These are phyloP conservation scores for Manis pentadactyla DNA, from an alignment of 2,797 vertebrate species.

Conservation along the genomic window DNA sequence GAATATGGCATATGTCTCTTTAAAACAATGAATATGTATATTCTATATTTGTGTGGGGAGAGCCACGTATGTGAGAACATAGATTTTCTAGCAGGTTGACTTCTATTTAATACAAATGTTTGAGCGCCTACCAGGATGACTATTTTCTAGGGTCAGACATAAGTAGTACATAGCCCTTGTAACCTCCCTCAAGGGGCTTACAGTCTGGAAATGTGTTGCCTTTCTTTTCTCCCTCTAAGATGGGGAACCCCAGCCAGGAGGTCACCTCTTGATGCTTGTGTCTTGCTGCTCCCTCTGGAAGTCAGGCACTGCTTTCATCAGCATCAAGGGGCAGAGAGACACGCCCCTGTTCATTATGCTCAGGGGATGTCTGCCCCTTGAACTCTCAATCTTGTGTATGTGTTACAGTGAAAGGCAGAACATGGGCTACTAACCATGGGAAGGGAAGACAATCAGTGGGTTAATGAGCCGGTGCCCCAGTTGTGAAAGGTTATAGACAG, in stretches of 20 bases:
- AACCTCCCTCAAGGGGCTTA: neutral
- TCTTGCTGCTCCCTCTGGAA: neutral
- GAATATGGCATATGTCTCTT: neutral
- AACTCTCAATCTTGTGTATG: neutral
- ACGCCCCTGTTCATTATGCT: neutral
- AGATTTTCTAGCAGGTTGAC: constrained; percentile 21
- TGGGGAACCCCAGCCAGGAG: neutral
- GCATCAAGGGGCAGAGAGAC: neutral
- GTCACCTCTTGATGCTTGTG: neutral
- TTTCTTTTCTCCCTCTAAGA: neutral
- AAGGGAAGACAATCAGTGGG: constrained; percentile 42
- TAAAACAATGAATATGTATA: neutral
- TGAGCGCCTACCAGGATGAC: neutral
- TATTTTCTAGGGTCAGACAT: neutral
- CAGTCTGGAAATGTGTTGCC: neutral
- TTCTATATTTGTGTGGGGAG: neutral
- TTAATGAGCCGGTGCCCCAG: constrained; percentile 43
- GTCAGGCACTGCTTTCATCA: neutral
- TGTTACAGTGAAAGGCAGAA: constrained; percentile 5
- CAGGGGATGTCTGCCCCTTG: neutral
- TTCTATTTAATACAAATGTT: neutral
- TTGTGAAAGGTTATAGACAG: constrained; percentile 48
- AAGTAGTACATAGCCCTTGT: neutral
- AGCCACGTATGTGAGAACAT: neutral
- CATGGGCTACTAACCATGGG: neutral